A percentile compares a stretch with the other conserved stretches of the same genome.
These are phyloP conservation scores for Fundulus diaphanus DNA, from an alignment of 2,797 vertebrate genomes.

Conservation along the genomic window DNA sequence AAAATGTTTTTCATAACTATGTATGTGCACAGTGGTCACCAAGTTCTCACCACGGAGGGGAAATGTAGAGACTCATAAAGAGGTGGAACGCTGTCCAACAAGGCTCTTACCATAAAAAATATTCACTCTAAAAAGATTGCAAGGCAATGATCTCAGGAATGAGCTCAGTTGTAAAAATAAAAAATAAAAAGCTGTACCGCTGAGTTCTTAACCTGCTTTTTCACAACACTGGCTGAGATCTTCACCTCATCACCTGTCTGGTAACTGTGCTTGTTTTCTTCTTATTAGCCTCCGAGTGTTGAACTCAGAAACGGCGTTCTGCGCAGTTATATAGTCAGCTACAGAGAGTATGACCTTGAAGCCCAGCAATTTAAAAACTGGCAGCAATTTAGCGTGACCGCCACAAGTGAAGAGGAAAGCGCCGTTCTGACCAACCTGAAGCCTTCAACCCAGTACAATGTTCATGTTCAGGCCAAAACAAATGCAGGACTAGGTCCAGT, in stretches of 20 bases:
- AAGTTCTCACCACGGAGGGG: neutral
- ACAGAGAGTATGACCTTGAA: conserved; percentile 54
- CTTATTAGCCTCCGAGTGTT: conserved; percentile 55
- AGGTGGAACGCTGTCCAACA: neutral
- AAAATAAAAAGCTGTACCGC: too few species aligned
- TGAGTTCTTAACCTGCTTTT: neutral
- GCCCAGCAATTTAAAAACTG: conserved; percentile 30
- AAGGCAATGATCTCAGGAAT: neutral
- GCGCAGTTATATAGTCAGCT: conserved; percentile 61
- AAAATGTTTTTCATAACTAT: neutral
- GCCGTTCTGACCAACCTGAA: conserved; percentile 52
- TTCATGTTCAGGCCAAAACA: conserved; percentile 63
- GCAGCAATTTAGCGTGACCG: conserved; percentile 31
- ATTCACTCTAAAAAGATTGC: too few species aligned
- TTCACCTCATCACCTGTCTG: neutral
- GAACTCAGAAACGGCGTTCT: conserved; percentile 66
- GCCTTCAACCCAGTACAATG: conserved; percentile 59
- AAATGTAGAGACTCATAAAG: neutral
- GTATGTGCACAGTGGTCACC: neutral
- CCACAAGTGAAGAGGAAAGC: conserved; percentile 40
- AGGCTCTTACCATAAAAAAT: neutral
- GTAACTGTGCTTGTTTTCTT: neutral
- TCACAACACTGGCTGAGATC: neutral
- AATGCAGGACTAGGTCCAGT: conserved; percentile 60
- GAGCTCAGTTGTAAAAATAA: too few species aligned